phyloP scores from a whole-genome alignment of 2,113 vertebrate genomes.

The Alces alces region DNA sequence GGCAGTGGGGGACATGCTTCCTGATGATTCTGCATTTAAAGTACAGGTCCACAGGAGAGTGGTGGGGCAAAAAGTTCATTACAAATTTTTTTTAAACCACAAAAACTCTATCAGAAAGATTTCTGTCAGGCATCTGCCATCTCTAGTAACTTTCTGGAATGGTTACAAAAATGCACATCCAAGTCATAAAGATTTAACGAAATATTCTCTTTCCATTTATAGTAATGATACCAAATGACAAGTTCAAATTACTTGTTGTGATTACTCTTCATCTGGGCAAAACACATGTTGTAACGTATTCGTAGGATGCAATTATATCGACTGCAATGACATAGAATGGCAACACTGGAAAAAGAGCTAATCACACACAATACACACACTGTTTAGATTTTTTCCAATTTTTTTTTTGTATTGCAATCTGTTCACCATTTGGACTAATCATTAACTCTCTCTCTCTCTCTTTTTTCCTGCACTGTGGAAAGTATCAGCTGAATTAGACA shows the following conservation, averaged over 20 bases:
- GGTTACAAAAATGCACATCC: slow-evolving; percentile 49
- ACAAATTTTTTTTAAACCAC: not conserved
- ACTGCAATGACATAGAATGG: slow-evolving; percentile 39
- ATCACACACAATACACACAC: slow-evolving; percentile 54
- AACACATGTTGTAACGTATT: slow-evolving; percentile 71
- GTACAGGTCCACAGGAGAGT: not conserved
- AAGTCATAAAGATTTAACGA: slow-evolving; percentile 49
- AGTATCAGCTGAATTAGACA: not conserved
- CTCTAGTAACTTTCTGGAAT: slow-evolving; percentile 49
- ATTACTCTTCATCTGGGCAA: slow-evolving; percentile 74
- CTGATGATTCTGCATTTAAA: not conserved
- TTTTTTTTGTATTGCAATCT: slow-evolving; percentile 62
- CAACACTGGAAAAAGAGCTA: slow-evolving; percentile 48
- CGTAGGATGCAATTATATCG: slow-evolving; percentile 57
- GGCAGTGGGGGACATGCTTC: not conserved
- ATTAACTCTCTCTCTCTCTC: not conserved
- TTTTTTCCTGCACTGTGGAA: not conserved
- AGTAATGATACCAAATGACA: slow-evolving; percentile 68
- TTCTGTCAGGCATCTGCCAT: slow-evolving; percentile 49
- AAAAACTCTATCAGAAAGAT: not conserved
- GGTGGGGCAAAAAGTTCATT: not conserved
- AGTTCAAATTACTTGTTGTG: slow-evolving; percentile 72
- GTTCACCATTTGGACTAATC: slow-evolving; percentile 65
- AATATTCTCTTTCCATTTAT: slow-evolving; percentile 66
- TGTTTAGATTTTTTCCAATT: slow-evolving; percentile 47